Base-by-base conservation (phyloP, 2,888 invertebrate species). In the Serrognathus titanus region DNA sequence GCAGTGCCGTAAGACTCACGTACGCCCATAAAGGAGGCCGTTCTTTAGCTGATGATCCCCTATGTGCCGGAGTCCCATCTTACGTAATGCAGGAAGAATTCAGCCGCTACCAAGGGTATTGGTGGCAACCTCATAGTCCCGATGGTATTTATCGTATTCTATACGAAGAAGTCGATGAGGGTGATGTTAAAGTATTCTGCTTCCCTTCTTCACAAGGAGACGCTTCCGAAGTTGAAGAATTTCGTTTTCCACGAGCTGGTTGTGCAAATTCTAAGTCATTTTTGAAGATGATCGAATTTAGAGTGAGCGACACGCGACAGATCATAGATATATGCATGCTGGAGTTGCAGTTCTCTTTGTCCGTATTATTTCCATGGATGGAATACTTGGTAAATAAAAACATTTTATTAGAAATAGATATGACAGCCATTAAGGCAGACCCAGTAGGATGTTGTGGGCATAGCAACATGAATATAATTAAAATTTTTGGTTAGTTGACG, bases 21-120 rank as follows among this genome's bases (percentile, higher is more conserved):
- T 86, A 83, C 70, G 86, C 86, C 0, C 86, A 86, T 67, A 86
- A 85, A 74, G 86, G 87, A 3, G 84, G 85, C 6, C 78, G 83
- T 62, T 83, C 82, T 59, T 78, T 93, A 67, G 83, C 87, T 0
- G 92, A 93, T 65, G 94, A 94, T 76, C 93, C 94, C 0, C 77
- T 89, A 0, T 92, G 90, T 69, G 94, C 97, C 0, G 98, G 98
- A 0, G 89, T 94, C n/a, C 97, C 99, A 0, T 95, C 96, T 1
- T 99, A 97, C 78, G 95, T 99, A 0, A 95, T 96, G 75, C 98
- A 98, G 77, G 99, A 99, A 76, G 99, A 99, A 79, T 97, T 99
- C 39, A 50, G 92, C 63, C 81, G 97, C 37, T 98, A 95, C 76
- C 93, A 92, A 56, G 98, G 97, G 0, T 97, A 94, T 77, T 99